Percentiles rank a stretch among this genome's conserved stretches.
Conservation (phyloP, 2,113 vertebrate genomes). For the Phyllostomus discolor region DNA sequence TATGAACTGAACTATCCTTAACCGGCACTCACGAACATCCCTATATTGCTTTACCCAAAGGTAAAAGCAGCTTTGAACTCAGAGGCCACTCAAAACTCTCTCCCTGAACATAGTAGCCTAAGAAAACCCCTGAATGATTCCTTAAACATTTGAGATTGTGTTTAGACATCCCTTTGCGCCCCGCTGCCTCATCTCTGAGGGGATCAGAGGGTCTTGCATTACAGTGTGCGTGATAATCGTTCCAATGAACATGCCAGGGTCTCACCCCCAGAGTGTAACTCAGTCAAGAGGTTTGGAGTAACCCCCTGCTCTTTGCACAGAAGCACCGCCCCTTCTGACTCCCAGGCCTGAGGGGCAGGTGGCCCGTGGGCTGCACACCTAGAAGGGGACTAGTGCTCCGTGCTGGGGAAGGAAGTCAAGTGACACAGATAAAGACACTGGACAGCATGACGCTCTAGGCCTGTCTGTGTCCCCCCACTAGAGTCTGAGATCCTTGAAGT, state of each 20-base stretch:
- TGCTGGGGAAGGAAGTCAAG: not conserved
- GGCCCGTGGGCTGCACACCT: not conserved
- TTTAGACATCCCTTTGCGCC: not conserved
- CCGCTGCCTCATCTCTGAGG: not conserved
- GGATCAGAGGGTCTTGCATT: not conserved
- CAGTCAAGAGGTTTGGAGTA: not conserved
- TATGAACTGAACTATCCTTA: not conserved
- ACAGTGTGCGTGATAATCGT: not conserved
- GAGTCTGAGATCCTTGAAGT: not conserved
- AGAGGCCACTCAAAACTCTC: not conserved
- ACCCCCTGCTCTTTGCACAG: not conserved
- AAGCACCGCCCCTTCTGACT: not conserved
- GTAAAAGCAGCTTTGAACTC: conserved; percentile 22
- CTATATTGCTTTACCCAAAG: not conserved
- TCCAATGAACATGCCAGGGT: not conserved
- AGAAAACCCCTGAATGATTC: not conserved
- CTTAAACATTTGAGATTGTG: not conserved
- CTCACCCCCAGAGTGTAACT: not conserved
- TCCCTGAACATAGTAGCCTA: not conserved
- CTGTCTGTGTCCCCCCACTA: not conserved
- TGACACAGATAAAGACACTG: not conserved
- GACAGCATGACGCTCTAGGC: rapidly evolving
- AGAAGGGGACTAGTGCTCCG: not conserved
- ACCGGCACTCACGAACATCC: not conserved
- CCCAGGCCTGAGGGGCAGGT: not conserved